phyloP scores from a whole-genome alignment of 2,888 invertebrate genomes.

The Capitulum mitella region DNA sequence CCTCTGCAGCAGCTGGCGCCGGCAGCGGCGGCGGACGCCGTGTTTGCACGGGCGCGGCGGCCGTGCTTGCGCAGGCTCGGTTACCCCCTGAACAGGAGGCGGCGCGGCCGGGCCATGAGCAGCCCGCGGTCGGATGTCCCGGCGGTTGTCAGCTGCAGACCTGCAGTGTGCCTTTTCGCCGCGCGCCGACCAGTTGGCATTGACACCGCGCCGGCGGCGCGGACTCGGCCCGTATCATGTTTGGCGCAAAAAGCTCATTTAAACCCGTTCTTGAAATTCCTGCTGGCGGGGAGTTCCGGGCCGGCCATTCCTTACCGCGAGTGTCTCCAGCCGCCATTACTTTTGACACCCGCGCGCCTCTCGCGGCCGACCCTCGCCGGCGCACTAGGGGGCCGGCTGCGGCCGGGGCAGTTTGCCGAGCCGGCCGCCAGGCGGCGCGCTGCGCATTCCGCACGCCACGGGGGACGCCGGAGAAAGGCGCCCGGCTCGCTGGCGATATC shows the following conservation, averaged over 20 bases:
- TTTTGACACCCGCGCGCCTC: not conserved
- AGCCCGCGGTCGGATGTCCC: not conserved
- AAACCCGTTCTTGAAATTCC: not conserved
- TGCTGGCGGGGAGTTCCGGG: not conserved
- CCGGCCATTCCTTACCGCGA: not conserved
- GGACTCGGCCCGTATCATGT: not conserved
- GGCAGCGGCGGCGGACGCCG: not conserved
- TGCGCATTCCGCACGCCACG: not conserved
- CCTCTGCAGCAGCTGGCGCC: not conserved
- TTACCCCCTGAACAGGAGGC: not conserved
- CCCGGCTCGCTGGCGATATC: not conserved
- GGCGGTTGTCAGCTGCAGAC: not conserved
- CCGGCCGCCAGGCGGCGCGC: constrained; percentile 6
- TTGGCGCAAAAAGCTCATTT: not conserved
- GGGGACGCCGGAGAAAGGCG: not conserved
- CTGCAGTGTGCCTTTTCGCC: not conserved
- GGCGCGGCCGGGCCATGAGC: not conserved
- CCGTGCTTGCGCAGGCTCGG: not conserved
- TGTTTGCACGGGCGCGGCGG: not conserved
- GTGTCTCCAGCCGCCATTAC: not conserved
- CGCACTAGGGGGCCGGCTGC: not conserved
- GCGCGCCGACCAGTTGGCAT: not conserved
- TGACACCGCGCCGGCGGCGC: not conserved
- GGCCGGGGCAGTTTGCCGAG: not conserved
- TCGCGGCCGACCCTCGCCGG: not conserved